A percentile compares a stretch with the other conserved stretches of the same genome.
phyloP scores from a whole-genome alignment of 2,797 vertebrate genomes.

The Acestrorhynchus altus region DNA sequence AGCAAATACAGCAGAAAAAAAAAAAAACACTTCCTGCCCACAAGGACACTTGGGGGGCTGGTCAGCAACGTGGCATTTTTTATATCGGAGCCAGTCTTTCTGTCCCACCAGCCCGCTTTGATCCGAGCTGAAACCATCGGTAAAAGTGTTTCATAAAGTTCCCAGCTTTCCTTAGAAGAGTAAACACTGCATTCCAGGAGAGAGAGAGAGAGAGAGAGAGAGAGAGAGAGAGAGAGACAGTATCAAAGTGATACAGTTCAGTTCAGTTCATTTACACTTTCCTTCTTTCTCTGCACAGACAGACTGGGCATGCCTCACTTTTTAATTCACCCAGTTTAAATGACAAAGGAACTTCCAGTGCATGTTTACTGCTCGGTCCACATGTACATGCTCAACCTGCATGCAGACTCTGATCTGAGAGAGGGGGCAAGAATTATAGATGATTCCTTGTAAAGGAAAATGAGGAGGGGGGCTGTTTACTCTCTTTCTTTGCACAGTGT shows the following conservation, averaged over 20 bases:
- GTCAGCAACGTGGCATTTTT: background rate
- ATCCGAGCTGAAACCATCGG: constrained; percentile 16
- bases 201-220: constrained; percentile 5
- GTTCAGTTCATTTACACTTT: too few relatives aligned
- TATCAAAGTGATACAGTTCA: background rate
- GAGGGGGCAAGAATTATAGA: too few relatives aligned
- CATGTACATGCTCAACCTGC: too few relatives aligned
- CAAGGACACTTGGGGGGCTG: background rate
- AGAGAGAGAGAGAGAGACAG: background rate
- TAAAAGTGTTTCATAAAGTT: constrained; percentile 22
- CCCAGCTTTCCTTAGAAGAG: background rate
- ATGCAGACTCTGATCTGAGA: too few relatives aligned
- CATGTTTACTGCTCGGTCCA: too few relatives aligned
- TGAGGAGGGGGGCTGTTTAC: too few relatives aligned
- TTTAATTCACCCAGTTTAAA: too few relatives aligned
- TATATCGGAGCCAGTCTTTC: background rate
- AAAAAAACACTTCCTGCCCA: background rate
- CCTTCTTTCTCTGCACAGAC: too few relatives aligned
- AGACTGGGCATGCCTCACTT: too few relatives aligned
- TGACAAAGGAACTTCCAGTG: too few relatives aligned
- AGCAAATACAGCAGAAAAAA: background rate
- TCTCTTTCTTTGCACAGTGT: too few relatives aligned
- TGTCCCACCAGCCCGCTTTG: constrained; percentile 5
- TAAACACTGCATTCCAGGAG: constrained; percentile 24
- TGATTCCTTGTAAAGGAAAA: too few relatives aligned